Conservation (phyloP, 1,140 invertebrate genomes). For the Sinonovacula constricta region DNA sequence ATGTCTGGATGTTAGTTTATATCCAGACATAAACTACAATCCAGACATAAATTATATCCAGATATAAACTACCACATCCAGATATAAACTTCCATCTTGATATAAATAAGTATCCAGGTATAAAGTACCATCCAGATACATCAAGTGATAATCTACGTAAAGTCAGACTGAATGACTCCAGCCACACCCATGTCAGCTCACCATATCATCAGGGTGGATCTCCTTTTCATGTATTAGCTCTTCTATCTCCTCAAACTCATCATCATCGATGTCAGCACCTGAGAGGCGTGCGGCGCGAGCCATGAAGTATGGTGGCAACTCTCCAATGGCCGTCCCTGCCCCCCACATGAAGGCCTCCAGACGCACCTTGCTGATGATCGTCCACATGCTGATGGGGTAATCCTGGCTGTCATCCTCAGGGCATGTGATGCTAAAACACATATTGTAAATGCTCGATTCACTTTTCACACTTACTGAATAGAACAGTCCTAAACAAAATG, state of each 20-base stretch:
- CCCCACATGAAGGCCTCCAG: conserved; percentile 99
- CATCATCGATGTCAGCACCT: conserved; percentile 86
- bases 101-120: too few relatives aligned
- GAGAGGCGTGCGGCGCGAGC: conserved; percentile 93
- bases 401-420: conserved; percentile 66
- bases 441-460: too few relatives aligned
- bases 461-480: too few relatives aligned
- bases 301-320: conserved; percentile 98
- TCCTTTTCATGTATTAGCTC: conserved; percentile 76
- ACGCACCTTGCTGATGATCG: conserved; percentile 97
- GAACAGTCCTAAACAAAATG: too few relatives aligned
- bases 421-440: conserved; percentile 78
- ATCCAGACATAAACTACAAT: too few relatives aligned
- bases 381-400: conserved; percentile 82
- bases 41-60: too few relatives aligned
- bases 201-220: conserved; percentile 73
- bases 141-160: too few relatives aligned
- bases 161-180: too few relatives aligned
- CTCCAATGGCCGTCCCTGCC: conserved; percentile 97
- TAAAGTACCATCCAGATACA: too few relatives aligned
- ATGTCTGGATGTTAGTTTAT: too few relatives aligned
- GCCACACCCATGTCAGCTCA: conserved; percentile 15
- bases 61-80: too few relatives aligned
- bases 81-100: too few relatives aligned
- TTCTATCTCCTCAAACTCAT: conserved; percentile 79